These are phyloP conservation scores for Nephrotoma guestfalica DNA, from an alignment of 2,888 invertebrate species.

Conservation along the genomic window DNA sequence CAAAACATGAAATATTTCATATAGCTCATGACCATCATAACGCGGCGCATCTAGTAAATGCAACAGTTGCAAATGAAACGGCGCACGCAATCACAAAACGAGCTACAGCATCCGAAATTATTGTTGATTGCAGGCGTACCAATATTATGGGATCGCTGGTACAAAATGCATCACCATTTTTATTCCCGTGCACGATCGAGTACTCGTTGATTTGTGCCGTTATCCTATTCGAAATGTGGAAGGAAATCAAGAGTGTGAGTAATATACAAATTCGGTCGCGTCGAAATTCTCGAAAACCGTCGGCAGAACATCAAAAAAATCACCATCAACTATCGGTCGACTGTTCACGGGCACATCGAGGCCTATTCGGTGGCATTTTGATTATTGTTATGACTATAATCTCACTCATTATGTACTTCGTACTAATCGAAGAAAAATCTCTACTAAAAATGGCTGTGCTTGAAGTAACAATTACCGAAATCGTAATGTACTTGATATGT, in stretches of 20 bases:
- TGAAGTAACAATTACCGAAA: slow-evolving; percentile 53
- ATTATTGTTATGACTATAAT: slow-evolving; percentile 63
- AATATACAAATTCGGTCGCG: slow-evolving; percentile 15
- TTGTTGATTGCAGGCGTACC: slow-evolving; percentile 34
- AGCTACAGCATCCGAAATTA: slow-evolving; percentile 11
- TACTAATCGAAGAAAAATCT: slow-evolving; percentile 43
- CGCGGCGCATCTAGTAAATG: background rate
- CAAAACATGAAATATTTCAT: slow-evolving; percentile 62
- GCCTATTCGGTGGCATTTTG: slow-evolving; percentile 51
- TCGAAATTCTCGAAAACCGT: slow-evolving; percentile 6
- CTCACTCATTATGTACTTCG: slow-evolving; percentile 70
- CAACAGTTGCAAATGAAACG: background rate
- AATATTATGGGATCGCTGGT: slow-evolving; percentile 46
- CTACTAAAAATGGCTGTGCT: slow-evolving; percentile 44
- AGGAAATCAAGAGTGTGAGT: slow-evolving; percentile 40
- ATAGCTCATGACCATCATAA: slow-evolving; percentile 31
- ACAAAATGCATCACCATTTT: slow-evolving; percentile 50
- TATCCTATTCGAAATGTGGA: slow-evolving; percentile 72
- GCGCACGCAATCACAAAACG: slow-evolving; percentile 10
- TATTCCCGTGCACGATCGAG: slow-evolving; percentile 71
- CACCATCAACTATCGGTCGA: slow-evolving; percentile 52
- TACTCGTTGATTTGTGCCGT: slow-evolving; percentile 75
- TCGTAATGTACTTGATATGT: slow-evolving; percentile 47
- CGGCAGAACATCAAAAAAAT: slow-evolving; percentile 14
- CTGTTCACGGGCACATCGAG: slow-evolving; percentile 60